Evolutionary conservation across 2,797 vertebrate genomes (phyloP).

Genomic region (Clamator glandarius): DNA sequence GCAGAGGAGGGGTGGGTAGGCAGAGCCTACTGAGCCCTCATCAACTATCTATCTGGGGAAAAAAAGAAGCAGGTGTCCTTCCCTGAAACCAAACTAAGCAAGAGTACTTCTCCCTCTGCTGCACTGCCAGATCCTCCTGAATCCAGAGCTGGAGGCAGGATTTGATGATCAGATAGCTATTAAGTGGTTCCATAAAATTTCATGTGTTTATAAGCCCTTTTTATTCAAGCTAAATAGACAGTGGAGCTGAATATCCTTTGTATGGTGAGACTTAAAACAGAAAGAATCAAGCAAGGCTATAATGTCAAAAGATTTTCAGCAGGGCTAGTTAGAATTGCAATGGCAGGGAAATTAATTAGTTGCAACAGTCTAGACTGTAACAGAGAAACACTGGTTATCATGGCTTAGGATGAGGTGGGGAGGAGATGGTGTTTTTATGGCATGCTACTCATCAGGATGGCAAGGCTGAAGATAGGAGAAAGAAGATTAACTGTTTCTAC

Average conservation of each 20-base stretch:
- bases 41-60: background rate
- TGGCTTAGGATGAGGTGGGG: background rate
- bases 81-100: background rate
- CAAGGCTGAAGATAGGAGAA: background rate
- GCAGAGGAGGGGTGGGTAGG: background rate
- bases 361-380: background rate
- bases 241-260: background rate
- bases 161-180: background rate
- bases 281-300: background rate
- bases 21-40: background rate
- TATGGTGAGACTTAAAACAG: background rate
- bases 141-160: background rate
- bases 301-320: background rate
- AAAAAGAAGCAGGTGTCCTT: background rate
- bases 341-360: background rate
- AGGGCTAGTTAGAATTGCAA: background rate
- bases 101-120: background rate
- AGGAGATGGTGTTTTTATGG: background rate
- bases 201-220: background rate
- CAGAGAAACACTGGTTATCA: background rate
- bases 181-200: background rate
- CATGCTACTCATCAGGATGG: background rate
- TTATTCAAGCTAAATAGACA: constrained; percentile 22
- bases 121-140: background rate
- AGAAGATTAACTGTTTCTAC: constrained; percentile 5